A percentile compares a stretch with the other conserved stretches of the same genome.
phyloP scores from a whole-genome alignment of 2,113 vertebrate genomes.

The Channa maculata region DNA sequence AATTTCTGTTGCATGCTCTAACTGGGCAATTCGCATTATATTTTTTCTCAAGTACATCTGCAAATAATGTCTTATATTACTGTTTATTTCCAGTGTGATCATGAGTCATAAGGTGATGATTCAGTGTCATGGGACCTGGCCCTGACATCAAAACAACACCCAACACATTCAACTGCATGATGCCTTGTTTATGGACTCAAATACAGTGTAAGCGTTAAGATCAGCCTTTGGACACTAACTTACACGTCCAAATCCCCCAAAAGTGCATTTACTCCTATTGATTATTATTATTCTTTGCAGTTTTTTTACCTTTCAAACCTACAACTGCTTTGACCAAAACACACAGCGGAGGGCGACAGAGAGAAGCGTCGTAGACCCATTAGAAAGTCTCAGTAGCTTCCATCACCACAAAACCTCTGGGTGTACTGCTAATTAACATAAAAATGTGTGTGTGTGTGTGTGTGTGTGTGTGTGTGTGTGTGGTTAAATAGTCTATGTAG shows the following conservation, averaged over 20 bases:
- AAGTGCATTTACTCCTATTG: neutral
- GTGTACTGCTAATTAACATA: too few relatives aligned
- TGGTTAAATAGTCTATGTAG: too few relatives aligned
- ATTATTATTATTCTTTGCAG: neutral
- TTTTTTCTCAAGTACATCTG: neutral
- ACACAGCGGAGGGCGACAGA: constrained; percentile 25
- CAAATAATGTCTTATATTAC: neutral
- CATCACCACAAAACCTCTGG: too few relatives aligned
- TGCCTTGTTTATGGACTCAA: neutral
- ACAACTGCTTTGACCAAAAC: neutral
- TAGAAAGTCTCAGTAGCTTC: too few relatives aligned
- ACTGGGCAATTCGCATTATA: too few relatives aligned
- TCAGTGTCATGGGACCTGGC: neutral
- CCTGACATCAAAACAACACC: neutral
- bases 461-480: too few relatives aligned
- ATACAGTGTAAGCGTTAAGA: too few relatives aligned
- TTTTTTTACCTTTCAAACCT: neutral
- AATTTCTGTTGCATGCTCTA: too few relatives aligned
- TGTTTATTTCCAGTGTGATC: neutral
- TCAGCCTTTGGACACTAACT: too few relatives aligned
- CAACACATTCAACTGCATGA: too few relatives aligned
- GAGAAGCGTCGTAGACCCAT: neutral
- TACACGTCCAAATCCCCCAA: neutral
- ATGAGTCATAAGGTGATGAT: constrained; percentile 21
- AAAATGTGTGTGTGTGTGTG: too few relatives aligned